phyloP scores from a whole-genome alignment of 2,888 invertebrate genomes.

The Drosophila glabriapex region DNA sequence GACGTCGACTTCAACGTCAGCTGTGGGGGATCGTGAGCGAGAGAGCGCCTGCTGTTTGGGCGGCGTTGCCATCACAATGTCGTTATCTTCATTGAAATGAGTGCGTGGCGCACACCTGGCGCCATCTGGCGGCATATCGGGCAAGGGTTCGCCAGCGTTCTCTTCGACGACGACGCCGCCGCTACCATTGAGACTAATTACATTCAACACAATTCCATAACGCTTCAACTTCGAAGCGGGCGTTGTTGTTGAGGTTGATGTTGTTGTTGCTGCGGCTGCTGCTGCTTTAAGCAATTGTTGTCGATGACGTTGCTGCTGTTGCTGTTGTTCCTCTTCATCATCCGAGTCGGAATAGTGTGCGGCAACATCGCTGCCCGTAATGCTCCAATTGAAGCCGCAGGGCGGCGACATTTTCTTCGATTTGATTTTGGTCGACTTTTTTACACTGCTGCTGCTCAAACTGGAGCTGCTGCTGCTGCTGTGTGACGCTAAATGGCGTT shows the following conservation, averaged over 20 bases:
- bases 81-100: constrained; percentile 78
- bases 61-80: constrained; percentile 74
- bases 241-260: constrained; percentile 43
- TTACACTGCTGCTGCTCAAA: constrained; percentile 58
- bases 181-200: constrained; percentile 79
- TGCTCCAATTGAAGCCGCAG: constrained; percentile 85
- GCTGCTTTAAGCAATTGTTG: constrained; percentile 39
- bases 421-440: constrained; percentile 57
- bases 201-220: constrained; percentile 85
- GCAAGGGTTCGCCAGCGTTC: constrained; percentile 19
- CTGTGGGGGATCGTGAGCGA: constrained; percentile 42
- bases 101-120: constrained; percentile 68
- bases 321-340: constrained; percentile 75
- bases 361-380: constrained; percentile 78
- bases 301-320: constrained; percentile 63
- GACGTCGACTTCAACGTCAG: constrained; percentile 48
- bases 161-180: constrained; percentile 35
- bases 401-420: constrained; percentile 80
- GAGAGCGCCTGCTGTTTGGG: constrained; percentile 68
- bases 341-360: constrained; percentile 79
- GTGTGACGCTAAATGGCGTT: constrained; percentile 30
- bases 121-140: constrained; percentile 26
- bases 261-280: constrained; percentile 54
- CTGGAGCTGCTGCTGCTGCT: constrained; percentile 62
- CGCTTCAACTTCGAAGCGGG: constrained; percentile 82